Evolutionary conservation across 1,140 invertebrate species (phyloP), one percentile per base, ranked within the genome.

Genomic region (Conopomorpha cramerella): DNA sequence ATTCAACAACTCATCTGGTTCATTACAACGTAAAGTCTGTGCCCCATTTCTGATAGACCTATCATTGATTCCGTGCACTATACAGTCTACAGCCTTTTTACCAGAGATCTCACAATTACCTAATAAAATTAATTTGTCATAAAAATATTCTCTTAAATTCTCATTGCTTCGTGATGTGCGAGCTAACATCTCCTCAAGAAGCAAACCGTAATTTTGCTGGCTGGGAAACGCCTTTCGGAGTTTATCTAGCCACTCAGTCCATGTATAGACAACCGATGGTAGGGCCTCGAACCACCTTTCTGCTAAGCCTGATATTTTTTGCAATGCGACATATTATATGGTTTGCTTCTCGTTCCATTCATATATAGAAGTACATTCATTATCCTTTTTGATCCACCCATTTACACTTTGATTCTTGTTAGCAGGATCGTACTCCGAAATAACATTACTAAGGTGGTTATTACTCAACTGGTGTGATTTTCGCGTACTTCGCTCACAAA

Each of bases 281-380:
- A 49, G 26, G 12, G 36, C 30, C 8, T 46, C 34, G 31, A 46
- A 43, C 46, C 43, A 49, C 8, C n/a, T 35, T 19, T 40, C 43
- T 1, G 47, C 44, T 14, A 39, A 16, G 10, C 44, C 44, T 16
- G 23, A 1, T n/a, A 38, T 13, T 16, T 38, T 38, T 27, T 26
- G 31, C 4, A 38, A 12, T 1, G 37, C 12, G 16, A 16, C n/a
- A n/a, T n/a, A 38, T 19, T 38, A 29, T 1, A 38, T 25, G 3
- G 12, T 38, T 13, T 19, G 27, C 19, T 31, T 30, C n/a, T 38
- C 37, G 19, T 31, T 14, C 37, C 37, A 38, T 2, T 27, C 25
- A 38, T 38, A 38, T 16, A 38, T 31, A 3, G 8, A 3, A 8
- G 30, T n/a, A 16, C 37, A 39, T 18, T 39, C 37, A 16, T 39